phyloP scores from a whole-genome alignment of 2,888 invertebrate genomes.

The Steinernema scapterisci region DNA sequence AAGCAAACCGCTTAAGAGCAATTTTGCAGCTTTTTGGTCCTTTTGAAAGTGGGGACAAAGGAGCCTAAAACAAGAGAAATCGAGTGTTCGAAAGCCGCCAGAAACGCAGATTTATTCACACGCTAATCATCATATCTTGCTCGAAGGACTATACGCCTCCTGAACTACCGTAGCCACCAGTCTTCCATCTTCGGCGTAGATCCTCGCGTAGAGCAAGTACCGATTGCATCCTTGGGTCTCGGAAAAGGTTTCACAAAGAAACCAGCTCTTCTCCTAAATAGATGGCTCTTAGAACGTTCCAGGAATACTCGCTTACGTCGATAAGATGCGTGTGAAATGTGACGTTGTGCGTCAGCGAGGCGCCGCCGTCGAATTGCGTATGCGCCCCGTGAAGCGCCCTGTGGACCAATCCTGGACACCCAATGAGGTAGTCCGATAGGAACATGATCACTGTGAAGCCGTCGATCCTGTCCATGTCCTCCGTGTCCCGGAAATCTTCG shows the following conservation, averaged over 20 bases:
- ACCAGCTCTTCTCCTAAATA: neutral
- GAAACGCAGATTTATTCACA: neutral
- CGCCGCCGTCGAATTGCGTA: constrained; percentile 14
- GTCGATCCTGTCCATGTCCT: neutral
- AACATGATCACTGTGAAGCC: constrained; percentile 6
- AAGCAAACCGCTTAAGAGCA: no score
- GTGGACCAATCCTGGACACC: constrained; percentile 5
- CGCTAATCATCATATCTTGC: neutral
- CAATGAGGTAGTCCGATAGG: constrained; percentile 14
- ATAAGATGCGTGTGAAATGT: constrained; percentile 23
- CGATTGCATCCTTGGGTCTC: neutral
- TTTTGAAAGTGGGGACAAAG: no score
- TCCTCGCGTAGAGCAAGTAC: neutral
- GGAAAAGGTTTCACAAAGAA: neutral
- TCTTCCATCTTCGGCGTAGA: neutral
- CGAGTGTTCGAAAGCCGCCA: no score
- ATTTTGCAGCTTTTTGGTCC: no score
- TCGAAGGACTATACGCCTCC: constrained; percentile 5
- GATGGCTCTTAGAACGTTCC: neutral
- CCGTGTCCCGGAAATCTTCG: neutral
- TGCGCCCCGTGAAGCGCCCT: neutral
- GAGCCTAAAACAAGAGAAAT: no score
- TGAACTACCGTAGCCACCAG: neutral
- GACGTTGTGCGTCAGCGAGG: constrained; percentile 17
- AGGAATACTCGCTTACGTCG: neutral